Conservation (phyloP, 2,888 invertebrate genomes). For the Panzeria rudis region DNA sequence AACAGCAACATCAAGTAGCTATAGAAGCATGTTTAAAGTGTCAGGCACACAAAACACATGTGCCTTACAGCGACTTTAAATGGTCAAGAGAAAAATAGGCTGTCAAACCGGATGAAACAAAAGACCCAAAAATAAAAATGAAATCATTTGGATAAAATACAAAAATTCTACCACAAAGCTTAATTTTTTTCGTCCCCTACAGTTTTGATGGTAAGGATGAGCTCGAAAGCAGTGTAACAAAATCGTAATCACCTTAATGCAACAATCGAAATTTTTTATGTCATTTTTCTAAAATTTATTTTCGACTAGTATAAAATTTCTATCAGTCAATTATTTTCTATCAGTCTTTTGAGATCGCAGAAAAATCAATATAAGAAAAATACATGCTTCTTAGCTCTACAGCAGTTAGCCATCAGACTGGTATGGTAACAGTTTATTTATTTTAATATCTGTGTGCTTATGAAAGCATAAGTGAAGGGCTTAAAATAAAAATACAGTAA, state of each 20-base stretch:
- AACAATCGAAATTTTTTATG: too few species aligned
- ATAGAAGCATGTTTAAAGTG: constrained; percentile 9
- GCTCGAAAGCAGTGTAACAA: too few species aligned
- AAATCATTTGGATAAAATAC: not conserved
- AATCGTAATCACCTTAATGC: too few species aligned
- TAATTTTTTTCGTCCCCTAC: not conserved
- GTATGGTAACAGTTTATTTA: not conserved
- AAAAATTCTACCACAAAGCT: not conserved
- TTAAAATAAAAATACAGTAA: not conserved
- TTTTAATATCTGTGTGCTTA: not conserved
- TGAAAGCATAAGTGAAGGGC: not conserved
- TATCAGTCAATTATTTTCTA: too few species aligned
- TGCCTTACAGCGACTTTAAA: not conserved
- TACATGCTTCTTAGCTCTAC: too few species aligned
- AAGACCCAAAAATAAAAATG: not conserved
- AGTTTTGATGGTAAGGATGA: not conserved
- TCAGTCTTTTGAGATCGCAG: too few species aligned
- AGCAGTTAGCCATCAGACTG: not conserved
- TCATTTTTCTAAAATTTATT: too few species aligned
- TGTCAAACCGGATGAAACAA: not conserved
- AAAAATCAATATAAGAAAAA: not conserved
- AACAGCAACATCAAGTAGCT: not conserved
- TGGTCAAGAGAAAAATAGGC: not conserved
- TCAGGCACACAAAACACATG: constrained; percentile 16
- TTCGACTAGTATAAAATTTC: too few species aligned